Percentiles rank a stretch among this genome's conserved stretches.
Conservation (phyloP, 1,140 invertebrate species). For the Neuroterus valhalla region DNA sequence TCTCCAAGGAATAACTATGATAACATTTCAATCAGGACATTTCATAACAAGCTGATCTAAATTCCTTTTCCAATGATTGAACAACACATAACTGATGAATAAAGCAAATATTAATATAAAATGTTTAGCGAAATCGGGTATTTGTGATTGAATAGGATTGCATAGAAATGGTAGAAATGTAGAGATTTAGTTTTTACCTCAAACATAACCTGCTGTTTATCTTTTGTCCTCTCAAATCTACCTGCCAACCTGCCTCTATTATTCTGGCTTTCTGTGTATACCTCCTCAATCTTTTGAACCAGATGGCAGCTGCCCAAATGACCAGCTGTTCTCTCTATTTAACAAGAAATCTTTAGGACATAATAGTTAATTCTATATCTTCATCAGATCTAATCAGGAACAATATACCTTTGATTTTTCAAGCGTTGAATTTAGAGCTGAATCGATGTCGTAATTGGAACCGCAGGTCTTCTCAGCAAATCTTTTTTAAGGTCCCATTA, state of each 20-base stretch:
- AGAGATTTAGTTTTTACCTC: neutral
- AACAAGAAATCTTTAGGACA: neutral
- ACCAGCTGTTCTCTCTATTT: conserved; percentile 5
- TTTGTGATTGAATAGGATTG: too few species aligned
- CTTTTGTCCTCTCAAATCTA: conserved; percentile 11
- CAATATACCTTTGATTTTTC: neutral
- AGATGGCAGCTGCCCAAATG: conserved; percentile 18
- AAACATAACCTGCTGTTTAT: neutral
- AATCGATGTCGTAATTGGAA: too few species aligned
- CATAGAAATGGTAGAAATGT: too few species aligned
- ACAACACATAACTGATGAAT: too few species aligned
- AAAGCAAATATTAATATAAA: too few species aligned
- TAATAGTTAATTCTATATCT: neutral
- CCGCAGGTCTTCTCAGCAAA: too few species aligned
- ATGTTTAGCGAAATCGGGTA: too few species aligned
- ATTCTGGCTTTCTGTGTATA: neutral
- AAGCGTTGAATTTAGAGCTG: neutral
- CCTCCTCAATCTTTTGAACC: conserved; percentile 17
- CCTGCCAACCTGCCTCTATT: conserved; percentile 14
- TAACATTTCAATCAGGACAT: neutral
- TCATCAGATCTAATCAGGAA: neutral
- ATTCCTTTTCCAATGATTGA: too few species aligned
- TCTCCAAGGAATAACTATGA: neutral
- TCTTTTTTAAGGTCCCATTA: too few species aligned
- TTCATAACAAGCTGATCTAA: too few species aligned